These are phyloP conservation scores for Zoroaster sp. DNA, from an alignment of 53 echinoderm and acorn worm genomes.

Conservation along the genomic window DNA sequence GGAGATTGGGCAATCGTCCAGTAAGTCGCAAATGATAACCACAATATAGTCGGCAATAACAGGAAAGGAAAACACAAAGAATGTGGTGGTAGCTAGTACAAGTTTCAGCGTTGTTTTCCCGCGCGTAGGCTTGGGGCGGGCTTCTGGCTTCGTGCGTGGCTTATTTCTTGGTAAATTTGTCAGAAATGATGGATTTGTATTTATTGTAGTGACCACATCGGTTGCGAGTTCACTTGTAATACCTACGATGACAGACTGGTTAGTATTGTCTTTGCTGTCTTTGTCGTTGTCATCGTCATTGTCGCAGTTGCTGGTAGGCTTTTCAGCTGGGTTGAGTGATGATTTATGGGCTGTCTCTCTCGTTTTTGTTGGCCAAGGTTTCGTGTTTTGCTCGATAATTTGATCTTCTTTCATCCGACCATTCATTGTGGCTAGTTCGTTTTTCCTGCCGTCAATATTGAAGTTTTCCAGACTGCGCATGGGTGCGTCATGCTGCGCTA, in stretches of 20 bases:
- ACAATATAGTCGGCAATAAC: neutral
- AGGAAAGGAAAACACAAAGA: neutral
- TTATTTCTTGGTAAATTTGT: neutral
- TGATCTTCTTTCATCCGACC: neutral
- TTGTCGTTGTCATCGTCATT: no score
- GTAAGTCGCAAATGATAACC: neutral
- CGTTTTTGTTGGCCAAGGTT: neutral
- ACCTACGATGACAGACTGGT: no score
- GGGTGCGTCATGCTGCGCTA: neutral
- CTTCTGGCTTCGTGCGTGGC: neutral
- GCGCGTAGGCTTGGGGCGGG: neutral
- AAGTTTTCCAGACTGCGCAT: neutral
- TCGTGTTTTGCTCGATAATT: neutral
- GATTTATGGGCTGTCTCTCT: neutral
- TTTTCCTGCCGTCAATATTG: neutral
- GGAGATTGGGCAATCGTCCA: neutral
- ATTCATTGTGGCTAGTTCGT: neutral
- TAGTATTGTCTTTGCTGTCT: no score
- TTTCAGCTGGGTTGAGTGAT: neutral
- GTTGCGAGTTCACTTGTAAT: neutral
- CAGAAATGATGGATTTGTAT: no score
- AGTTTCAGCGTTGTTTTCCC: neutral
- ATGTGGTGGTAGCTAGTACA: neutral
- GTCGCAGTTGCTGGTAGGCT: neutral
- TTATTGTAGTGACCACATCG: no score